phyloP scores from a whole-genome alignment of 2,888 invertebrate species.

The Phortica magna region DNA sequence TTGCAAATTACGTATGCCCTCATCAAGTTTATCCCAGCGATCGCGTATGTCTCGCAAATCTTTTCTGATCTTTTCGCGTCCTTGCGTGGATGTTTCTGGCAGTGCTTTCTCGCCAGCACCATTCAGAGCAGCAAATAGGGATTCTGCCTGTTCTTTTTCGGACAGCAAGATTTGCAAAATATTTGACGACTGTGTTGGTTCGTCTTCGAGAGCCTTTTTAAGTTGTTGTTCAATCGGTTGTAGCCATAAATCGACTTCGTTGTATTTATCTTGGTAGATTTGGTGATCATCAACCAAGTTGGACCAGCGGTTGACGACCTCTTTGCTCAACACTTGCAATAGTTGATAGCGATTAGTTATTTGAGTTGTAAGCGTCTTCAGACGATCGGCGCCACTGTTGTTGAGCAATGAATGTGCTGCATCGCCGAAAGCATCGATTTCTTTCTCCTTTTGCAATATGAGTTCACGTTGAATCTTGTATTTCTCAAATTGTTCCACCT shows the following conservation, averaged over 20 bases:
- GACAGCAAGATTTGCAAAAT: conserved; percentile 85
- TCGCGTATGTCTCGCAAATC: conserved; percentile 89
- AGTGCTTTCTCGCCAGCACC: conserved; percentile 92
- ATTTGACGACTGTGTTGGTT: conserved; percentile 83
- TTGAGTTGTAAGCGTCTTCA: conserved; percentile 92
- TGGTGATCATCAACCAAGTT: conserved; percentile 90
- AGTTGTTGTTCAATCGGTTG: conserved; percentile 86
- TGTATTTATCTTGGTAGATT: conserved; percentile 86
- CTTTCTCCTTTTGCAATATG: conserved; percentile 88
- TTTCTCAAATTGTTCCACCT: conserved; percentile 85
- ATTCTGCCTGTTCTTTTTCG: conserved; percentile 91
- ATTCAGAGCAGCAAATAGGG: conserved; percentile 86
- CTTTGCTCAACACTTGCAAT: conserved; percentile 88
- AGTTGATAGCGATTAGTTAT: conserved; percentile 92
- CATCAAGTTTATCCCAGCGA: conserved; percentile 92
- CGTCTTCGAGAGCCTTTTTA: conserved; percentile 81
- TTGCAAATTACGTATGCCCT: conserved; percentile 89
- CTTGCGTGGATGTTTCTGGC: conserved; percentile 94
- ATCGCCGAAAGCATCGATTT: conserved; percentile 93
- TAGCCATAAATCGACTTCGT: conserved; percentile 88
- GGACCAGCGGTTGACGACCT: conserved; percentile 91
- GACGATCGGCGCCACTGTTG: conserved; percentile 89
- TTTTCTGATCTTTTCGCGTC: conserved; percentile 92
- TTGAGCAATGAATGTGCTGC: conserved; percentile 92
- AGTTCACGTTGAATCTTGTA: conserved; percentile 87